phyloP scores from a whole-genome alignment of 2,113 vertebrate genomes.

The Felis chaus region DNA sequence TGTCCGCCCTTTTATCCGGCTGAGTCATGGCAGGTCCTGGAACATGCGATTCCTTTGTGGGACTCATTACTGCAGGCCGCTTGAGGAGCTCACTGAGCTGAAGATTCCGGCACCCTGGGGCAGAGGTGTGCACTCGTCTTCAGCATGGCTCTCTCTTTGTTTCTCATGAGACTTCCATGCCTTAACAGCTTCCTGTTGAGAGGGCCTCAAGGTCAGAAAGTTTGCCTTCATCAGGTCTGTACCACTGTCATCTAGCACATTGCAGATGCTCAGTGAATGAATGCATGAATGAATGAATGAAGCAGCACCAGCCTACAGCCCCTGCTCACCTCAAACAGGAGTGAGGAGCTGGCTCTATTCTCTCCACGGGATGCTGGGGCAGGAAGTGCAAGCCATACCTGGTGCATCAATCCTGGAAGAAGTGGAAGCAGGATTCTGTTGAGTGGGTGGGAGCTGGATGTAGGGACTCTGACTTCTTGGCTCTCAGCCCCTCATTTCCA shows the following conservation, averaged over 20 bases:
- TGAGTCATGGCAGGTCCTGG: background rate
- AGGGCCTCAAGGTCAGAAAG: background rate
- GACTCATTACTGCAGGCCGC: background rate
- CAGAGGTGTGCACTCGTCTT: background rate
- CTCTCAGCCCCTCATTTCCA: background rate
- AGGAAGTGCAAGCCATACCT: background rate
- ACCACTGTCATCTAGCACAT: background rate
- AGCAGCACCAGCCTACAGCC: background rate
- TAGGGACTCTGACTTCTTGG: background rate
- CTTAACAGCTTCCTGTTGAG: background rate
- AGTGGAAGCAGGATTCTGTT: background rate
- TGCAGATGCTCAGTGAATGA: background rate
- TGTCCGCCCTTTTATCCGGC: background rate
- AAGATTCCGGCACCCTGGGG: background rate
- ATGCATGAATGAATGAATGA: background rate
- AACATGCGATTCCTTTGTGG: background rate
- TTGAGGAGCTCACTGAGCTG: background rate
- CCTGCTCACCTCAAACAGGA: background rate
- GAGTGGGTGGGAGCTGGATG: background rate
- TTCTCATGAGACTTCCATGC: background rate
- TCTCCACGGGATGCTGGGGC: background rate
- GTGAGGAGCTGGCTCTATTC: background rate
- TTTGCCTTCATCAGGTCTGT: background rate
- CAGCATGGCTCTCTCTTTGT: background rate
- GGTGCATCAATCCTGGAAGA: background rate